phyloP scores from a whole-genome alignment of 2,888 invertebrate species.

The Mactromeris polynyma region DNA sequence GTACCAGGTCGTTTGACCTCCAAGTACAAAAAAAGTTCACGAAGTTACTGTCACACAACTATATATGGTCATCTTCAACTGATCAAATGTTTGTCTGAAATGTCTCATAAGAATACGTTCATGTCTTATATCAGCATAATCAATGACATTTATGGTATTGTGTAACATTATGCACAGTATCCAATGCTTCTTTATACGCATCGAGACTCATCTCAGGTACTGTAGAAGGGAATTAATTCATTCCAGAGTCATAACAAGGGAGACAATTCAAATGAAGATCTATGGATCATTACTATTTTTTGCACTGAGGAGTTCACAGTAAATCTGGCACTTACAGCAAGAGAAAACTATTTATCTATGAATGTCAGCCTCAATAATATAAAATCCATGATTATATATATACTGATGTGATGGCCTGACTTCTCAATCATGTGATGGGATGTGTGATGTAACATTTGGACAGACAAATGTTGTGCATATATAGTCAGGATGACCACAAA shows the following conservation, averaged over 20 bases:
- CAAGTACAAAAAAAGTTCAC: not conserved
- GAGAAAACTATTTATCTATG: too few relatives aligned
- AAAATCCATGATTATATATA: too few relatives aligned
- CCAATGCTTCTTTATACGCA: not conserved
- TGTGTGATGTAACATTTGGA: too few relatives aligned
- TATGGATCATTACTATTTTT: too few relatives aligned
- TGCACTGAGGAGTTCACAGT: too few relatives aligned
- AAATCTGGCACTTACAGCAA: too few relatives aligned
- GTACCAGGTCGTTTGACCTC: not conserved
- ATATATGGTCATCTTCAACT: not conserved
- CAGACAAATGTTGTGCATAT: too few relatives aligned
- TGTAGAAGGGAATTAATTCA: not conserved
- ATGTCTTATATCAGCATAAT: not conserved
- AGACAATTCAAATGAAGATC: not conserved
- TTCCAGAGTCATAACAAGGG: not conserved
- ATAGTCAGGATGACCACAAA: too few relatives aligned
- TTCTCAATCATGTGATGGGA: too few relatives aligned
- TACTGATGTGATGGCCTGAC: too few relatives aligned
- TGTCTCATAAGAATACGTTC: not conserved
- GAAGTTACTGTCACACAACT: not conserved
- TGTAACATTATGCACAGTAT: not conserved
- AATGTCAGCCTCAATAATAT: too few relatives aligned
- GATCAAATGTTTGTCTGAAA: not conserved
- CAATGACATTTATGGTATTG: not conserved
- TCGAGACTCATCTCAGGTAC: not conserved